Base-by-base conservation (phyloP, 2,113 vertebrate species). In the Amia ocellicauda region DNA sequence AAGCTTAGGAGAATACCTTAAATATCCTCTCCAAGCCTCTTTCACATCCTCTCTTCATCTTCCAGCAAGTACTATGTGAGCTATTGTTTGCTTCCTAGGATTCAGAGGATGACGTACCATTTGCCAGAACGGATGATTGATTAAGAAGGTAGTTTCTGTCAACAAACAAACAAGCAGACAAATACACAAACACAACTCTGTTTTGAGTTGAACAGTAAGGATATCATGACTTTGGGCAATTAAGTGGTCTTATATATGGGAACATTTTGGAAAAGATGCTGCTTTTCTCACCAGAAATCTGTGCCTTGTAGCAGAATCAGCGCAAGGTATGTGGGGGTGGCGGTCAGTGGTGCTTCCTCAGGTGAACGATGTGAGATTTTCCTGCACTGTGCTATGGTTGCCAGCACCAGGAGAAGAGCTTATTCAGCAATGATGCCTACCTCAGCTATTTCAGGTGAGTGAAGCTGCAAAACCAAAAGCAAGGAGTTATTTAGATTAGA, bases 1-100 rank as follows among this genome's bases (percentile, higher is more conserved):
- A 69, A 73, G 61, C 60, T 58, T 55, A 52, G 60, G 76, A 50
- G 70, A 71, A 64, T 65, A 69, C 76, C 76, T 78, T 75, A 78
- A 73, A 78, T 64, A 61, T 71, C 53, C 10, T 29, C 42, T 49
- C 53, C 53, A 57, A 68, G 63, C 45, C 57, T 52, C 54, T 68
- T 41, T 11, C 3, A 22, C 42, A 45, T 58, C 69, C 43, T 68
- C 64, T 24, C 69, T 68, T 78, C 58, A 29, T 22, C 63, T 60
- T 58, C 40, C 14, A 23, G 22, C 60, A 28, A 29, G 42, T 53
- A 45, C 59, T 63, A 65, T 67, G 66, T 62, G 70, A 75, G 75
- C 57, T 61, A 65, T 67, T 69, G 58, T 67, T 66, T 62, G 26
- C 54, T 67, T 58, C 64, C 70, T 64, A 61, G 58, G 29, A 75